Base-by-base conservation (phyloP, 2,888 invertebrate species). In the Dysmachus trigonus region DNA sequence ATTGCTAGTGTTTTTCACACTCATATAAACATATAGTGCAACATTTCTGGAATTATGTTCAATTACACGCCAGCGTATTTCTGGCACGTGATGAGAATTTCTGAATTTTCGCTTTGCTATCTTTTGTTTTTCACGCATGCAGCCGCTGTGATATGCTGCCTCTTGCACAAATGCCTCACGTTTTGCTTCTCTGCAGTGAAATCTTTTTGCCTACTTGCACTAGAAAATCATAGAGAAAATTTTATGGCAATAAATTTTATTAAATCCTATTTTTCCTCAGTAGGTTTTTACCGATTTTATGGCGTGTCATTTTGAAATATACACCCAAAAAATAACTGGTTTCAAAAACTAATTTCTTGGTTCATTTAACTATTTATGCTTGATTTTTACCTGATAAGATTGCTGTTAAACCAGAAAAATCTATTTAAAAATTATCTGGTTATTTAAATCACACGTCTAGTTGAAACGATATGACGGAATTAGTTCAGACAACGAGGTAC, bases 11-110 rank as follows among this genome's bases (percentile, higher is more conserved):
- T 38, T 76, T 79, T 79, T 51, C 51, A 27, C 79, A 79, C 79
- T 79, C 33, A 18, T 79, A n/a, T 35, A 79, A 79, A 79, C 79
- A 79, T 53, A 30, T 62, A n/a, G 30, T 47, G 51, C 51, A 51
- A 27, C 18, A 79, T 79, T 79, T 79, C 79, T 79, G 79, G 79
- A 79, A 79, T 79, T 79, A 30, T 51, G 51, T 79, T 79, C 79
- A 79, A 79, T 79, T 79, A 79, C 51, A 51, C 51, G 79, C 27
- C 7, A 51, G 53, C 31, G 53, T 51, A 79, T 79, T 79, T 79
- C 47, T 30, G 51, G 79, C 51, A 79, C 79, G 79, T 79, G 79
- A 79, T 51, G 79, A 79, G 79, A 79, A 79, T 79, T 51, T 51
- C 53, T 79, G 51, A 79, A 79, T 79, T 79, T 51, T 51, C 33